Percentiles rank a stretch among this genome's conserved stretches.
These are phyloP conservation scores for Hycleus cichorii DNA, from an alignment of 1,140 invertebrate genomes.

Conservation along the genomic window DNA sequence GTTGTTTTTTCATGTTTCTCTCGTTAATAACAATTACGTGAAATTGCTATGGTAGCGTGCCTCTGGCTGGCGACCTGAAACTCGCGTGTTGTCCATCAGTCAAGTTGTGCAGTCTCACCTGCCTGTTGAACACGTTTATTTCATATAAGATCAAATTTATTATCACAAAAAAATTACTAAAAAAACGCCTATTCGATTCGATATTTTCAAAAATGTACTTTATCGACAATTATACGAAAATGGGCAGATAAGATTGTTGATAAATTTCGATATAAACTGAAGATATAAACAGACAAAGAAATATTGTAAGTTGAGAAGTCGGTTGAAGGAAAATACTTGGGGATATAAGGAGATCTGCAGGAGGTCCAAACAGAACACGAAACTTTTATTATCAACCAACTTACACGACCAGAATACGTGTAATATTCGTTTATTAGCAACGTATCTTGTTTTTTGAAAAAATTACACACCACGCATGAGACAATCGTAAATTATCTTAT, in stretches of 20 bases:
- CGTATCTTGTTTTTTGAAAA: constrained; percentile 1
- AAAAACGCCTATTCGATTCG: too few relatives aligned
- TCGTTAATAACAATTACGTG: too few relatives aligned
- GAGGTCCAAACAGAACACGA: constrained; percentile 11
- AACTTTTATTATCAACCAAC: constrained; percentile 15
- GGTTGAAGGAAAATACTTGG: too few relatives aligned
- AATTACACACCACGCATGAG: too few relatives aligned
- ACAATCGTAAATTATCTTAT: constrained; percentile 6
- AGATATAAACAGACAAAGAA: too few relatives aligned
- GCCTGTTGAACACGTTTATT: background rate
- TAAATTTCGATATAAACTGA: too few relatives aligned
- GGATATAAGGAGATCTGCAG: background rate
- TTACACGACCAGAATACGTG: constrained; percentile 13
- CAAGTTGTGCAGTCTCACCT: constrained; percentile 8
- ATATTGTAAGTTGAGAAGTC: too few relatives aligned
- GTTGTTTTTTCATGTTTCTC: background rate
- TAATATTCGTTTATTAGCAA: constrained; percentile 16
- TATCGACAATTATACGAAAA: too few relatives aligned
- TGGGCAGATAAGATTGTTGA: too few relatives aligned
- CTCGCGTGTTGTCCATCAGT: constrained; percentile 16
- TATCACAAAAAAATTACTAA: too few relatives aligned
- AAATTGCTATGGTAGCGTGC: constrained; percentile 8
- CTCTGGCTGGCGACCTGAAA: constrained; percentile 17
- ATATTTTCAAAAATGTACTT: too few relatives aligned
- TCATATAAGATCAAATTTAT: too few relatives aligned